Conservation (phyloP, 2,797 vertebrate genomes). For the Thamnophis elegans region DNA sequence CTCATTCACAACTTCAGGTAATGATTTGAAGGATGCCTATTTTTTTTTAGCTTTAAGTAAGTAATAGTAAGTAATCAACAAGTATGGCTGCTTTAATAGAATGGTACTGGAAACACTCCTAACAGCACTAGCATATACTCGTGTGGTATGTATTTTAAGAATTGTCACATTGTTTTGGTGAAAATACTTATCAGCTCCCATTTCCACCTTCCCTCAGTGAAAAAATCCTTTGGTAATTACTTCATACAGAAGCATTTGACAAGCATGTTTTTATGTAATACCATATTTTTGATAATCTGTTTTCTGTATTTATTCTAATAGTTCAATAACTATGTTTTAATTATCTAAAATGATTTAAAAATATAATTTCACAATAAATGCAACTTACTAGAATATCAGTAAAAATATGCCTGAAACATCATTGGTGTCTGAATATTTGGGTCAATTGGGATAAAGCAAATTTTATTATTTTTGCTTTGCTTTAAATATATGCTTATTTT, state of each 20-base stretch:
- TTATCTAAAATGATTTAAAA: background rate
- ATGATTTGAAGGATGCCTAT: background rate
- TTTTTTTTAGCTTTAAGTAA: background rate
- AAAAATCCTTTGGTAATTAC: conserved; percentile 20
- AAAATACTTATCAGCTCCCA: background rate
- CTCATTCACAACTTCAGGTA: background rate
- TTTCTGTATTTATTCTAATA: conserved; percentile 5
- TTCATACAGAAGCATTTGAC: conserved; percentile 43
- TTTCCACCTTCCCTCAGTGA: background rate
- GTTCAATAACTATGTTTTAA: conserved; percentile 29
- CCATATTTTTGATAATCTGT: conserved; percentile 32
- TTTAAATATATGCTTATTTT: background rate
- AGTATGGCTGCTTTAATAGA: background rate
- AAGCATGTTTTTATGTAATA: background rate
- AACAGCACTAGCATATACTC: background rate
- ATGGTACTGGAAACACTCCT: background rate
- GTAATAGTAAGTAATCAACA: background rate
- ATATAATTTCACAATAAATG: conserved; percentile 27
- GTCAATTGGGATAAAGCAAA: conserved; percentile 9
- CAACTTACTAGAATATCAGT: background rate
- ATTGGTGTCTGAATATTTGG: background rate
- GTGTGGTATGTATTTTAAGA: background rate
- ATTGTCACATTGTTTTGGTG: background rate
- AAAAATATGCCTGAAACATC: background rate
- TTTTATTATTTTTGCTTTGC: background rate